Evolutionary conservation across 2,888 invertebrate genomes (phyloP).

Genomic region (Acheta domesticus): DNA sequence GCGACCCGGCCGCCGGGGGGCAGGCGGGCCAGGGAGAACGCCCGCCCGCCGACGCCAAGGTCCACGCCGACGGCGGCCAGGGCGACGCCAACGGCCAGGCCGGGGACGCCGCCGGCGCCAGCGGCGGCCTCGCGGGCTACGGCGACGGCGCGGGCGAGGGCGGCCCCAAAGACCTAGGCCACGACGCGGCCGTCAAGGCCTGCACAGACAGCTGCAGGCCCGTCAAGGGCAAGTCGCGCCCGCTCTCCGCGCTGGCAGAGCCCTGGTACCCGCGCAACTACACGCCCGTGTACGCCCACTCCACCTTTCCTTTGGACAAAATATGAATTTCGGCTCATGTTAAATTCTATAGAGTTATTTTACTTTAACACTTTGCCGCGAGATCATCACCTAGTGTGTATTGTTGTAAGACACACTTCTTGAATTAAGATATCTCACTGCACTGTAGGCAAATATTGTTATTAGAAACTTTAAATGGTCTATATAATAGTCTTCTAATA

Average conservation of each 20-base stretch:
- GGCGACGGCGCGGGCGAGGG: not conserved
- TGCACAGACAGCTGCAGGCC: not conserved
- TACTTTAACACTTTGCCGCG: no score
- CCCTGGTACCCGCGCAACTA: not conserved
- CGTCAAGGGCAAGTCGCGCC: not conserved
- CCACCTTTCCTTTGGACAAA: not conserved
- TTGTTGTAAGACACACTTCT: no score
- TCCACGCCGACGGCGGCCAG: not conserved
- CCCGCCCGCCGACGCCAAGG: not conserved
- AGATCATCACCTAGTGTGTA: no score
- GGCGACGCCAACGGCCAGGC: not conserved
- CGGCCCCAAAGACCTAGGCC: not conserved
- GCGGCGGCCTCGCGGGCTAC: not conserved
- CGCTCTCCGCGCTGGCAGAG: not conserved
- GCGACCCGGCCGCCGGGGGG: not conserved
- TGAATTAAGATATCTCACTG: no score
- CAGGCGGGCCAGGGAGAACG: not conserved
- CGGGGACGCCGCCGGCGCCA: not conserved
- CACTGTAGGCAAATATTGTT: no score
- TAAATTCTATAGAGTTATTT: no score
- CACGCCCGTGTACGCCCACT: not conserved
- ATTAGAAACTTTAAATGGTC: no score
- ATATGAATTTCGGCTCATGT: not conserved
- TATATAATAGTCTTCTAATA: no score
- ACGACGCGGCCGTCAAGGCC: not conserved